Evolutionary conservation across 1,140 invertebrate species (phyloP).

Genomic region (Potamilus streckersoni): DNA sequence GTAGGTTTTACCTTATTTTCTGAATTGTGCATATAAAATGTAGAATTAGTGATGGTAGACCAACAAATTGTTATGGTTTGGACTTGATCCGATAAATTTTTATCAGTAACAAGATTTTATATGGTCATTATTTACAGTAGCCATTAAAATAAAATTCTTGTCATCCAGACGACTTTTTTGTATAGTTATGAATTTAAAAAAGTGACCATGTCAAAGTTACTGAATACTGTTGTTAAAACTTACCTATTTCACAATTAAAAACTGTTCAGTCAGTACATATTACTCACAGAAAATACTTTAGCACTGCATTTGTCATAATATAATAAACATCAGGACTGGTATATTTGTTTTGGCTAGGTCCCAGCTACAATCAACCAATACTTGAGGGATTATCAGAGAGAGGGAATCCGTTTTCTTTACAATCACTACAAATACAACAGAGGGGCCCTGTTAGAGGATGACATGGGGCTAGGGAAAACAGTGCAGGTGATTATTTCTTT

Average conservation of each 20-base stretch:
- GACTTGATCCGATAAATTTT: too few species aligned
- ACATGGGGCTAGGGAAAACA: constrained; percentile 67
- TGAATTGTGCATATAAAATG: too few species aligned
- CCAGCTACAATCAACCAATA: constrained; percentile 61
- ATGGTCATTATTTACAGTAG: too few species aligned
- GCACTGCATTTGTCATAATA: background rate
- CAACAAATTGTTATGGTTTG: too few species aligned
- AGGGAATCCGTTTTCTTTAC: constrained; percentile 62
- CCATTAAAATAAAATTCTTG: too few species aligned
- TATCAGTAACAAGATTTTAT: too few species aligned
- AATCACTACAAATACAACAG: constrained; percentile 47
- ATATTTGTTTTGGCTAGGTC: constrained; percentile 37
- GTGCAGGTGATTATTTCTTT: constrained; percentile 52
- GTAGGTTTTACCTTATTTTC: too few species aligned
- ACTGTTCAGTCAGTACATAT: too few species aligned
- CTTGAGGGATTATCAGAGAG: constrained; percentile 64
- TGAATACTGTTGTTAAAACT: background rate
- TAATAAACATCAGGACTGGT: background rate
- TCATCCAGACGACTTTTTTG: background rate
- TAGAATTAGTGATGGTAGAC: too few species aligned
- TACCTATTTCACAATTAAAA: background rate
- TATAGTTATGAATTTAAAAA: background rate
- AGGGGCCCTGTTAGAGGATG: constrained; percentile 63
- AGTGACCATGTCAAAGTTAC: background rate
- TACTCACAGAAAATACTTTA: background rate